A percentile compares a stretch with the other conserved stretches of the same genome.
phyloP scores from a whole-genome alignment of 2,113 vertebrate genomes.

The Pipra filicauda region DNA sequence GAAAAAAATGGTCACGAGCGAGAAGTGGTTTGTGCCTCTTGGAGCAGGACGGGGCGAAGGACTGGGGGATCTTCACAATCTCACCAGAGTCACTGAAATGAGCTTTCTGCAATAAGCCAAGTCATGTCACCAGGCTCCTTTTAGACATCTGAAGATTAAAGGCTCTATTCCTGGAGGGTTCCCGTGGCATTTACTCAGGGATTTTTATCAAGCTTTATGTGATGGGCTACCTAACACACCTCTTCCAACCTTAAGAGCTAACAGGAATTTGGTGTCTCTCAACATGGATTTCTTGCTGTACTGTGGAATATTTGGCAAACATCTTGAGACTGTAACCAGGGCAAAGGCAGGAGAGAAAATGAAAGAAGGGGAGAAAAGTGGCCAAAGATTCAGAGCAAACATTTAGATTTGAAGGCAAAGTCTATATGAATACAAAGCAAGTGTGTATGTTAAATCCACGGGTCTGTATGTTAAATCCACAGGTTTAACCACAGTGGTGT shows the following conservation, averaged over 20 bases:
- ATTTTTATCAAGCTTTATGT: constrained; percentile 60
- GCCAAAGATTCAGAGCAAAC: constrained; percentile 38
- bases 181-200: constrained; percentile 68
- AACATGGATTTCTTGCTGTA: constrained; percentile 50
- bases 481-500: background rate
- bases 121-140: constrained; percentile 60
- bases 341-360: constrained; percentile 12
- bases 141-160: constrained; percentile 58
- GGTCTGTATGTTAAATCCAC: background rate
- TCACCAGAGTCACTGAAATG: background rate
- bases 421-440: background rate
- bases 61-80: constrained; percentile 2
- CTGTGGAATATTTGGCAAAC: constrained; percentile 61
- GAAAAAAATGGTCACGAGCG: background rate
- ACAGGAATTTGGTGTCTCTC: constrained; percentile 56
- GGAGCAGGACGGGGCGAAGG: background rate
- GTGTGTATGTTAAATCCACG: background rate
- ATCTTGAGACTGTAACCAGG: constrained; percentile 46
- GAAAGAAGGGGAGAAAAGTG: background rate
- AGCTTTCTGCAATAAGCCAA: constrained; percentile 62
- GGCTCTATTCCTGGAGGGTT: constrained; percentile 66
- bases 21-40: background rate
- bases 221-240: constrained; percentile 65
- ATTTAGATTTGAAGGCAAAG: background rate
- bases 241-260: constrained; percentile 59